phyloP scores from a whole-genome alignment of 2,888 invertebrate genomes.

The Drosophila cognata region DNA sequence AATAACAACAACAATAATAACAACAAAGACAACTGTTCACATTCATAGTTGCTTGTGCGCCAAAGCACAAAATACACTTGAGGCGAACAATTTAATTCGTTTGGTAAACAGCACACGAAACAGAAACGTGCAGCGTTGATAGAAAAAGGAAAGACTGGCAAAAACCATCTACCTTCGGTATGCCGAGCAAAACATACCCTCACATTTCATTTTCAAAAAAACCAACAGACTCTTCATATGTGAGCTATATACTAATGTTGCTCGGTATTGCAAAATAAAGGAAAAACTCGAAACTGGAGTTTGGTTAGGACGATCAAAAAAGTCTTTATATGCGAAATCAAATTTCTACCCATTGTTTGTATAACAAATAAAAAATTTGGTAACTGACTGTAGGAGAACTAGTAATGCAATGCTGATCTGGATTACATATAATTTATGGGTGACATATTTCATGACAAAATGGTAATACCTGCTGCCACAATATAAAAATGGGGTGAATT shows the following conservation, averaged over 20 bases:
- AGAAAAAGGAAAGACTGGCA: background rate
- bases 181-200: background rate
- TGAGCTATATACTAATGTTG: background rate
- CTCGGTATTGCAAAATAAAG: too few species aligned
- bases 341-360: background rate
- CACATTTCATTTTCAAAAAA: background rate
- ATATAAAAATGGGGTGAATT: conserved; percentile 24
- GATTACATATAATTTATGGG: conserved; percentile 1
- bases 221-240: background rate
- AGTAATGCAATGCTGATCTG: conserved; percentile 2
- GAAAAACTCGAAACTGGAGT: background rate
- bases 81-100: conserved; percentile 81
- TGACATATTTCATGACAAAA: background rate
- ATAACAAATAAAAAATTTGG: background rate
- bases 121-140: conserved; percentile 47
- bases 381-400: background rate
- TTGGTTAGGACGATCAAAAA: too few species aligned
- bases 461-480: background rate
- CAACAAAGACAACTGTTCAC: conserved; percentile 4
- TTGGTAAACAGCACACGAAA: conserved; percentile 74
- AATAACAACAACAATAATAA: background rate
- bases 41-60: conserved; percentile 59
- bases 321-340: background rate
- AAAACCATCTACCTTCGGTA: background rate
- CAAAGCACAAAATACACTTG: conserved; percentile 77